Evolutionary conservation across 1,140 invertebrate species (phyloP).

Genomic region (Spodoptera litura): DNA sequence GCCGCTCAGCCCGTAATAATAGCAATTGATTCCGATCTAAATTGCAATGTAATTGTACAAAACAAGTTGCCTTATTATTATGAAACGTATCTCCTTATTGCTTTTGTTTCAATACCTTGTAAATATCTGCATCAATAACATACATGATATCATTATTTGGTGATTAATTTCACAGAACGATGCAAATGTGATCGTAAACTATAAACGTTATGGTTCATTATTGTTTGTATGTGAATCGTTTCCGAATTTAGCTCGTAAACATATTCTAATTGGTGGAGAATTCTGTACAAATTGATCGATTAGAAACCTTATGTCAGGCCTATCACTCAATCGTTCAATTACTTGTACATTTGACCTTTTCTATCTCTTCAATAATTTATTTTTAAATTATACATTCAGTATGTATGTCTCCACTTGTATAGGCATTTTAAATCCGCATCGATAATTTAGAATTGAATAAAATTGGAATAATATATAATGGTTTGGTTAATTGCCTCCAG

Average conservation of each 20-base stretch:
- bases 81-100: not conserved
- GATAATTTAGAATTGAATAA: too few relatives aligned
- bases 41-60: conserved; percentile 14
- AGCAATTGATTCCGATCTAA: conserved; percentile 14
- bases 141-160: not conserved
- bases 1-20: not conserved
- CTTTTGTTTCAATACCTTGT: not conserved
- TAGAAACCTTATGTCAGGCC: too few relatives aligned
- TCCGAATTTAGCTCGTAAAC: conserved; percentile 9
- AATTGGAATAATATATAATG: too few relatives aligned
- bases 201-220: not conserved
- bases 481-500: too few relatives aligned
- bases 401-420: too few relatives aligned
- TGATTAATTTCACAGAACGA: not conserved
- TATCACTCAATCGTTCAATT: too few relatives aligned
- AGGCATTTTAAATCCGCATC: too few relatives aligned
- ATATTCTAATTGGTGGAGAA: conserved; percentile 23
- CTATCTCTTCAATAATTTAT: too few relatives aligned
- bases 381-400: too few relatives aligned
- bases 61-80: conserved; percentile 15
- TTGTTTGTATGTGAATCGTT: not conserved
- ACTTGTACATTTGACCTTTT: too few relatives aligned
- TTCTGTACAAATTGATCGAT: too few relatives aligned
- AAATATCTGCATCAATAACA: conserved; percentile 3
- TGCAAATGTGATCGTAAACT: not conserved